phyloP scores from a whole-genome alignment of 2,888 invertebrate species.

The Glyphotaelius pellucidus region DNA sequence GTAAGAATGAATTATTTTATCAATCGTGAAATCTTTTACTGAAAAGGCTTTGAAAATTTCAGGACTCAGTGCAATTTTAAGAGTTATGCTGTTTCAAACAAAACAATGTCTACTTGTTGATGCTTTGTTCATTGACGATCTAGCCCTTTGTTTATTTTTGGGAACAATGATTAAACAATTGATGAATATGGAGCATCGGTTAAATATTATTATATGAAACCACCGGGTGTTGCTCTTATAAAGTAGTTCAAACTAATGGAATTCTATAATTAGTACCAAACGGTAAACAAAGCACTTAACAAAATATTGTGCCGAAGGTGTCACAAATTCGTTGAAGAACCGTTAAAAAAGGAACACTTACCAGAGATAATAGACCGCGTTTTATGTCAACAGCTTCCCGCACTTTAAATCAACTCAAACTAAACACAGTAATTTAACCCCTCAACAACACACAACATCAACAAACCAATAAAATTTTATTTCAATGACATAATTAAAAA shows the following conservation, averaged over 20 bases:
- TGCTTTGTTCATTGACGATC: neutral
- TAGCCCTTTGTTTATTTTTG: neutral
- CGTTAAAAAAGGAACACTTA: slow-evolving; percentile 51
- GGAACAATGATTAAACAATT: neutral
- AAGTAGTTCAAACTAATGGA: neutral
- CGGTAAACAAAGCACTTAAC: slow-evolving; percentile 50
- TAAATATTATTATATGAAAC: neutral
- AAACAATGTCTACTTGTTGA: neutral
- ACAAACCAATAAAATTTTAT: neutral
- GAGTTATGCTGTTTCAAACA: neutral
- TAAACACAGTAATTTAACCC: neutral
- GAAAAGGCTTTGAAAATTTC: too few species aligned
- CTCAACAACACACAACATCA: neutral
- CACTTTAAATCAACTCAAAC: slow-evolving; percentile 12
- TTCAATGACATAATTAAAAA: neutral
- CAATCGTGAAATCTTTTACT: too few species aligned
- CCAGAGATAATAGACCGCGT: slow-evolving; percentile 14
- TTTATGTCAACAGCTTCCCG: slow-evolving; percentile 37
- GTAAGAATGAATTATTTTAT: too few species aligned
- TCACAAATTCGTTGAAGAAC: slow-evolving; percentile 53
- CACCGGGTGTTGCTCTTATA: neutral
- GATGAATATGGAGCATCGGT: neutral
- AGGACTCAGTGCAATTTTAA: too few species aligned
- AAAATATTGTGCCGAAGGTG: slow-evolving; percentile 50
- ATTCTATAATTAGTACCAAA: slow-evolving; percentile 43